Evolutionary conservation across 1,140 invertebrate species (phyloP).

Genomic region (Drosophila sechellia): DNA sequence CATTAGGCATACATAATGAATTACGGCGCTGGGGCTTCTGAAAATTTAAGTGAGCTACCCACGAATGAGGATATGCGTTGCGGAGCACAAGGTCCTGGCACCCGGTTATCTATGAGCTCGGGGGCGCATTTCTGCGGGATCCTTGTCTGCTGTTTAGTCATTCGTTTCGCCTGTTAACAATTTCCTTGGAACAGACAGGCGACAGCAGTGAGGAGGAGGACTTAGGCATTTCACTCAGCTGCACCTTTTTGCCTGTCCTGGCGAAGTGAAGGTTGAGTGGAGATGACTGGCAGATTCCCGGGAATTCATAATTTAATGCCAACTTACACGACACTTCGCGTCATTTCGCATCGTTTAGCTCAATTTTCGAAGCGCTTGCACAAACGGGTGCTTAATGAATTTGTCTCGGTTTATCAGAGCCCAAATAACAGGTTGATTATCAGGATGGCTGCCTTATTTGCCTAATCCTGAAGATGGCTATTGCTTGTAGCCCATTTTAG

Average conservation of each 20-base stretch:
- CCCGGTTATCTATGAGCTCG: slow-evolving; percentile 15
- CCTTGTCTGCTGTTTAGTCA: slow-evolving; percentile 63
- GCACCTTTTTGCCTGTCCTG: slow-evolving; percentile 29
- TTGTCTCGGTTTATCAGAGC: slow-evolving; percentile 44
- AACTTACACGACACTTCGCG: slow-evolving; percentile 71
- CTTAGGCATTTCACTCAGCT: slow-evolving; percentile 53
- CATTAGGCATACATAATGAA: slow-evolving; percentile 81
- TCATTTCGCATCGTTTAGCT: slow-evolving; percentile 75
- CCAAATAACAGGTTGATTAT: slow-evolving; percentile 15
- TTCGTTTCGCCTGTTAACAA: slow-evolving; percentile 79
- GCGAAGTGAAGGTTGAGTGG: slow-evolving; percentile 5
- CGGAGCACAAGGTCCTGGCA: neutral
- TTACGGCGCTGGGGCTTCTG: slow-evolving; percentile 56
- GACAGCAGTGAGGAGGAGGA: slow-evolving; percentile 26
- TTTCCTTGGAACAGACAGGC: slow-evolving; percentile 50
- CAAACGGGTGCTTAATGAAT: slow-evolving; percentile 53
- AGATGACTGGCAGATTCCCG: slow-evolving; percentile 64
- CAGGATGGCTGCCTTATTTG: neutral
- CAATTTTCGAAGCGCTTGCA: slow-evolving; percentile 53
- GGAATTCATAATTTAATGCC: slow-evolving; percentile 79
- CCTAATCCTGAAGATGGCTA: neutral
- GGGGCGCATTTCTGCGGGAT: slow-evolving; percentile 10
- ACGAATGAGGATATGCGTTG: slow-evolving; percentile 16
- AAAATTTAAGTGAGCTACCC: slow-evolving; percentile 69
- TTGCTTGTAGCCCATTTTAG: neutral